These are phyloP conservation scores for Notechis scutatus DNA, from an alignment of 2,113 vertebrate genomes.

Conservation along the genomic window DNA sequence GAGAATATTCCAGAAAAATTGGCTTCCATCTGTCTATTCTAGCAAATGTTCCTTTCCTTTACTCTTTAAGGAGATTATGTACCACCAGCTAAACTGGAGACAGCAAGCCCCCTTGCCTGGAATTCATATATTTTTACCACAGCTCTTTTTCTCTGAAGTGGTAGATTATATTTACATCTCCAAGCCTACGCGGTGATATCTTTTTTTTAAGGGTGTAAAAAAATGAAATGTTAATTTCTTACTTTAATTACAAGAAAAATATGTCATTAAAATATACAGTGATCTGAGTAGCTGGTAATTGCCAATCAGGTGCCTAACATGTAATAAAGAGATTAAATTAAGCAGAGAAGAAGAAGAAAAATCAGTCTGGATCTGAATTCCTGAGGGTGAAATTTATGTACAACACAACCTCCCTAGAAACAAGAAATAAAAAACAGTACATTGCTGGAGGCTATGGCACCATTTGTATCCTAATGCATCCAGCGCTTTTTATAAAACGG, in stretches of 20 bases:
- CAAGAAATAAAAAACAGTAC: conserved; percentile 8
- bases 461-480: conserved; percentile 37
- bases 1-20: not conserved
- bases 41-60: not conserved
- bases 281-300: conserved; percentile 31
- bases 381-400: conserved; percentile 25
- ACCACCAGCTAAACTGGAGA: not conserved
- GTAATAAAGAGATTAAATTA: conserved; percentile 37
- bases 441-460: not conserved
- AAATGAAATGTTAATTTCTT: conserved; percentile 22
- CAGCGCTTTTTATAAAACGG: conserved; percentile 28
- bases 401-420: not conserved
- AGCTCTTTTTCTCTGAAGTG: conserved; percentile 10
- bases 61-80: not conserved
- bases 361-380: conserved; percentile 23
- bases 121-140: not conserved
- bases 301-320: conserved; percentile 22
- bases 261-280: conserved; percentile 29
- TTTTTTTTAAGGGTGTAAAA: not conserved
- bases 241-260: conserved; percentile 39
- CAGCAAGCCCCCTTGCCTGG: not conserved
- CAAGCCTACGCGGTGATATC: not conserved
- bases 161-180: conserved; percentile 19
- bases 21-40: not conserved
- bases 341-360: conserved; percentile 20